Evolutionary conservation across 1,140 invertebrate genomes (phyloP).

Genomic region (Linepithema humile): DNA sequence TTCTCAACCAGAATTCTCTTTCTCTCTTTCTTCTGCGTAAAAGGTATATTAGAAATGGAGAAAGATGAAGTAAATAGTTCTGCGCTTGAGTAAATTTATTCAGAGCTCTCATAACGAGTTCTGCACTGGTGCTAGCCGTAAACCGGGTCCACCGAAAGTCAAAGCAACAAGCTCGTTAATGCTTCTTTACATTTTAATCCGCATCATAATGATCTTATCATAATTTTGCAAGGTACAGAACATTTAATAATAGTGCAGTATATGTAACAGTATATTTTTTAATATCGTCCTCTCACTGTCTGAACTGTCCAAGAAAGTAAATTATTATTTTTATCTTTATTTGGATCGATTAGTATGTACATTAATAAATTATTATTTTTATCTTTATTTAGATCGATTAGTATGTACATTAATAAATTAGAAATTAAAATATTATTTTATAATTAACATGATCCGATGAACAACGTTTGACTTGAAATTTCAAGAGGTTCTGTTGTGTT

Average conservation of each 20-base stretch:
- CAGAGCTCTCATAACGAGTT: slow-evolving; percentile 47
- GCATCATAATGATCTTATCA: slow-evolving; percentile 29
- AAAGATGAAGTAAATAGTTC: slow-evolving; percentile 54
- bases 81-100: slow-evolving; percentile 45
- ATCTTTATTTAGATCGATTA: too few relatives aligned
- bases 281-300: background rate
- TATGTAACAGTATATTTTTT: background rate
- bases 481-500: background rate
- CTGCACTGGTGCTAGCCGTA: background rate
- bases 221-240: background rate
- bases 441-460: too few relatives aligned
- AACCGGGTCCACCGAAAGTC: slow-evolving; percentile 27
- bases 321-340: background rate
- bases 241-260: background rate
- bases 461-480: background rate
- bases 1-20: background rate
- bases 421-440: too few relatives aligned
- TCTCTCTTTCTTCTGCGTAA: slow-evolving; percentile 1
- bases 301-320: background rate
- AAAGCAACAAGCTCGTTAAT: slow-evolving; percentile 51
- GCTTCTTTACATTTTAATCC: slow-evolving; percentile 34
- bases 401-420: too few relatives aligned
- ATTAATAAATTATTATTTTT: background rate
- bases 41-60: slow-evolving; percentile 50
- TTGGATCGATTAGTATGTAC: background rate